Percentiles rank a stretch among this genome's conserved stretches.
Conservation (phyloP, 2,797 vertebrate genomes). For the Acanthurus leucopareius region DNA sequence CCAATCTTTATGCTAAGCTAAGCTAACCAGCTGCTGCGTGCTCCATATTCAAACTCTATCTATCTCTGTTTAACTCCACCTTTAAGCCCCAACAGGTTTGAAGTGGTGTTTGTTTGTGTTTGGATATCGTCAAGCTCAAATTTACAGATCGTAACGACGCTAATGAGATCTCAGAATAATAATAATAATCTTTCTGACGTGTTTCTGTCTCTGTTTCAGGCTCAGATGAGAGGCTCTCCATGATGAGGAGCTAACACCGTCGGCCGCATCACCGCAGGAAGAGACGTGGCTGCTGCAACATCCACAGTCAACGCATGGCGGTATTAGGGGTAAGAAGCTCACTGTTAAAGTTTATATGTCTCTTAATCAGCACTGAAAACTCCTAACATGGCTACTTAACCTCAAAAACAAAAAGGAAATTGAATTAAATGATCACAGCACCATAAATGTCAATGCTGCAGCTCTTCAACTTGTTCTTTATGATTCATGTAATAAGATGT, state of each 20-base stretch:
- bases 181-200: background rate
- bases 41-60: background rate
- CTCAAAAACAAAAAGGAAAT: no score
- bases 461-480: background rate
- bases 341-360: no score
- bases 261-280: constrained; percentile 76
- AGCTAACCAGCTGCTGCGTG: background rate
- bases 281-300: constrained; percentile 81
- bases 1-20: background rate
- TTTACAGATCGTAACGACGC: background rate
- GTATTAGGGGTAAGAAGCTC: constrained; percentile 85
- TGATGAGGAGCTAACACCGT: constrained; percentile 86
- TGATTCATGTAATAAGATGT: background rate
- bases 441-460: background rate
- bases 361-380: no score
- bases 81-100: background rate
- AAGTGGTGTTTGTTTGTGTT: background rate
- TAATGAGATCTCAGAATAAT: background rate
- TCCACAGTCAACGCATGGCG: constrained; percentile 87
- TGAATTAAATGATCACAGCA: no score
- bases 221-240: constrained; percentile 82
- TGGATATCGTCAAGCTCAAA: background rate
- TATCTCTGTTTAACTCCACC: no score
- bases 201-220: constrained; percentile 49
- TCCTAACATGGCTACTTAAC: no score